A percentile compares a stretch with the other conserved stretches of the same genome.
These are phyloP conservation scores for Enteromius trimaculatus DNA, from an alignment of 2,797 vertebrate genomes.

Conservation along the genomic window DNA sequence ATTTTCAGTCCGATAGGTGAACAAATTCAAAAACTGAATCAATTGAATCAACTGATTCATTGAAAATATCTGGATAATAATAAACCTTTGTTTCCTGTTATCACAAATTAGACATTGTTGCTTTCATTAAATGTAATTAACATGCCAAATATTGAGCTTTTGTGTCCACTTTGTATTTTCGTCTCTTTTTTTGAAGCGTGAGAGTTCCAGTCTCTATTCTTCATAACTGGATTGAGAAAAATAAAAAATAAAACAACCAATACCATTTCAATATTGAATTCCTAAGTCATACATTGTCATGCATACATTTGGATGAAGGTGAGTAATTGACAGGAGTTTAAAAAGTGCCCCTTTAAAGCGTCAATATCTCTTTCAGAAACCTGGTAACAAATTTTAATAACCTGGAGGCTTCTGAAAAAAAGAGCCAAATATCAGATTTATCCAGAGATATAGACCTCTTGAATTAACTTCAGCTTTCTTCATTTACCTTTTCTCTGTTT, in stretches of 20 bases:
- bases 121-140: not conserved
- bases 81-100: no score
- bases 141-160: not conserved
- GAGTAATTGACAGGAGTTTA: constrained; percentile 1
- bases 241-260: no score
- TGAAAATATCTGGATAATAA: not conserved
- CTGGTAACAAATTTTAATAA: constrained; percentile 36
- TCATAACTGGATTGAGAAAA: not conserved
- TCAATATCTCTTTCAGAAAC: constrained; percentile 49
- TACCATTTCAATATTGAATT: not conserved
- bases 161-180: not conserved
- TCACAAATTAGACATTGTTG: not conserved
- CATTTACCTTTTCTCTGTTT: constrained; percentile 31
- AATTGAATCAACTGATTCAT: not conserved
- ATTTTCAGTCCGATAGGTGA: not conserved
- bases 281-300: not conserved
- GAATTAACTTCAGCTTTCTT: constrained; percentile 39
- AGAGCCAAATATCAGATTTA: constrained; percentile 40
- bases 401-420: constrained; percentile 2
- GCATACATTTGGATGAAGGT: not conserved
- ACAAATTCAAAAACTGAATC: not conserved
- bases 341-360: constrained; percentile 14
- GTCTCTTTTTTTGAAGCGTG: not conserved
- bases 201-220: not conserved
- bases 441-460: constrained; percentile 29